Evolutionary conservation across 1,140 invertebrate genomes (phyloP).

Genomic region (Drosophila nasuta): DNA sequence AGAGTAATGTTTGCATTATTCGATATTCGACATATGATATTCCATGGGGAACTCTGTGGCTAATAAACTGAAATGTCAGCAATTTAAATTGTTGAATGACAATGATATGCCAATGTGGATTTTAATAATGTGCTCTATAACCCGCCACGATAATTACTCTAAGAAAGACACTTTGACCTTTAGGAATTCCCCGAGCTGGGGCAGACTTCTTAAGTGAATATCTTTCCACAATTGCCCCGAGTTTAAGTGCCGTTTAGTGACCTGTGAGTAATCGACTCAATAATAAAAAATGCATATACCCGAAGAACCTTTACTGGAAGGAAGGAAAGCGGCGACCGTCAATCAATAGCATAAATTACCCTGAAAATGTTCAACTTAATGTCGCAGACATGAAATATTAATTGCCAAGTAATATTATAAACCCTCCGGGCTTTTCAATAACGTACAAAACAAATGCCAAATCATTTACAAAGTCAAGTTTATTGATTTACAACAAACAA

Average conservation of each 20-base stretch:
- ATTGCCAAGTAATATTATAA: slow-evolving; percentile 10
- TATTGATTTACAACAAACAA: slow-evolving; percentile 5
- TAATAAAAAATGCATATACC: slow-evolving; percentile 34
- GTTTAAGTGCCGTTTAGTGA: slow-evolving; percentile 7
- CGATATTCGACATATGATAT: neutral
- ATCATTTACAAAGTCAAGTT: slow-evolving; percentile 6
- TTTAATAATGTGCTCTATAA: neutral
- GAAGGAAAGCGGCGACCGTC: neutral
- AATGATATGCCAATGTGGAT: neutral
- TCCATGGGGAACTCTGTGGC: neutral
- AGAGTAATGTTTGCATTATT: neutral
- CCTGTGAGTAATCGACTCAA: slow-evolving; percentile 1
- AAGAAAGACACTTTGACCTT: slow-evolving; percentile 28
- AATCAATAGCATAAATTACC: slow-evolving; percentile 26
- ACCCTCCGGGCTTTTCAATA: neutral
- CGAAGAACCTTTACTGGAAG: neutral
- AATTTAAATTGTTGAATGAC: neutral
- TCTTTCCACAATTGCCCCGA: neutral
- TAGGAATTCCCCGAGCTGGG: slow-evolving; percentile 19
- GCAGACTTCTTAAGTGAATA: neutral
- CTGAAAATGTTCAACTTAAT: slow-evolving; percentile 7
- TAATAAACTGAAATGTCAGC: neutral
- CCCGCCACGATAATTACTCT: slow-evolving; percentile 14
- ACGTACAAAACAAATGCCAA: neutral
- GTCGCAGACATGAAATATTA: slow-evolving; percentile 22